Base-by-base conservation (phyloP, 1,140 invertebrate genomes). In the Pseudomyrmex pallidus region DNA sequence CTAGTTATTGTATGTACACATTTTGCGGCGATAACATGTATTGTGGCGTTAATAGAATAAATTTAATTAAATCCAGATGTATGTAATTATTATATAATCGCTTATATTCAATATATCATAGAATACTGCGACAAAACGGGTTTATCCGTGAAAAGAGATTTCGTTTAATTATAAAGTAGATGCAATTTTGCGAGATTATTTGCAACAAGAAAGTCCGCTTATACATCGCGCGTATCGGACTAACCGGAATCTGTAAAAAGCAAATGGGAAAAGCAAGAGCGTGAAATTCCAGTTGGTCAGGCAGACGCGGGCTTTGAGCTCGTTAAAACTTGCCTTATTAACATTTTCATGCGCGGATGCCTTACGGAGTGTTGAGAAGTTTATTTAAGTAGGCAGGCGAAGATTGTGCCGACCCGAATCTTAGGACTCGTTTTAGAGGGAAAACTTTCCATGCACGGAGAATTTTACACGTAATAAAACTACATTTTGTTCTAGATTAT, bases 291-390 rank as follows among this genome's bases (percentile, higher is more conserved):
- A 74, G 84, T 76, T 74, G 85, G 80, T 61, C 82, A 87, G 87
- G 73, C 74, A 83, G 82, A 85, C 84, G 72, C 80, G 83, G 72
- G 82, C 87, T 89, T 85, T 87, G 64, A 67, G 84, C 92, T 93
- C 91, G 91, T 93, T 93, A 93, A 93, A 93, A 93, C 92, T 93
- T 93, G 90, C 86, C 91, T 93, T 93, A 93, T 93, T 93, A 93
- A 93, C 90, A 93, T 93, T 93, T 93, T 93, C 92, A 92, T 92
- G 89, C 90, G 72, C 91, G 86, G 87, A 92, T 92, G 91, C 92
- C 91, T 93, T 83, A 86, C 85, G 85, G 86, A 93, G 91, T 90
- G 88, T 88, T 85, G 85, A 83, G 84, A 93, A 93, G 90, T 93
- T 93, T 90, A 87, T 90, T 90, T 87, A 90, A 93, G 89, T 91